Conservation (phyloP, 2,888 invertebrate species). For the Norana najaformis region DNA sequence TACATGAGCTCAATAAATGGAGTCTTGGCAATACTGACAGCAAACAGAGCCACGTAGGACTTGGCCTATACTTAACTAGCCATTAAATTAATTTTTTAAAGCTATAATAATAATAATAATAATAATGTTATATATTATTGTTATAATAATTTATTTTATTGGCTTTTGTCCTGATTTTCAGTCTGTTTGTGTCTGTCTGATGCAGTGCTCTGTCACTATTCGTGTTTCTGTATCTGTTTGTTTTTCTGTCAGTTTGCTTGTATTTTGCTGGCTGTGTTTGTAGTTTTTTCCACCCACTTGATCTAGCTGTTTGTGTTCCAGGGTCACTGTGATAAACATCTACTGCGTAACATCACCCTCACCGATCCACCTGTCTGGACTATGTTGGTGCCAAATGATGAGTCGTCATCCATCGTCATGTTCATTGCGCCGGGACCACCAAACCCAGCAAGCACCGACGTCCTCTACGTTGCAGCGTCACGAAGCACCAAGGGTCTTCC, state of each 20-base stretch:
- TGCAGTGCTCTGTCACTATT: no score
- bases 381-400: slow-evolving; percentile 93
- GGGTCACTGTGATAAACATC: slow-evolving; percentile 85
- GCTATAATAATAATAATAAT: neutral
- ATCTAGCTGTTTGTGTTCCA: slow-evolving; percentile 69
- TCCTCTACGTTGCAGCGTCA: slow-evolving; percentile 93
- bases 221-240: no score
- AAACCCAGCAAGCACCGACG: slow-evolving; percentile 41
- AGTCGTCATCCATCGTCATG: slow-evolving; percentile 89
- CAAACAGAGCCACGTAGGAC: no score
- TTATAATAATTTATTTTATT: neutral
- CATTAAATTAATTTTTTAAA: no score
- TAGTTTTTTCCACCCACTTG: no score
- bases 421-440: slow-evolving; percentile 95
- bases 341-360: slow-evolving; percentile 84
- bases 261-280: neutral
- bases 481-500: slow-evolving; percentile 49
- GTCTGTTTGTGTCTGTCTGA: neutral
- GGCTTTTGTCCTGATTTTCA: neutral
- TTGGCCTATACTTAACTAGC: no score
- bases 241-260: neutral
- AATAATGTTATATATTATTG: neutral
- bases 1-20: no score
- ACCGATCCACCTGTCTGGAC: slow-evolving; percentile 72
- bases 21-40: no score